phyloP scores from a whole-genome alignment of 2,797 vertebrate genomes.

The Cygnus olor region DNA sequence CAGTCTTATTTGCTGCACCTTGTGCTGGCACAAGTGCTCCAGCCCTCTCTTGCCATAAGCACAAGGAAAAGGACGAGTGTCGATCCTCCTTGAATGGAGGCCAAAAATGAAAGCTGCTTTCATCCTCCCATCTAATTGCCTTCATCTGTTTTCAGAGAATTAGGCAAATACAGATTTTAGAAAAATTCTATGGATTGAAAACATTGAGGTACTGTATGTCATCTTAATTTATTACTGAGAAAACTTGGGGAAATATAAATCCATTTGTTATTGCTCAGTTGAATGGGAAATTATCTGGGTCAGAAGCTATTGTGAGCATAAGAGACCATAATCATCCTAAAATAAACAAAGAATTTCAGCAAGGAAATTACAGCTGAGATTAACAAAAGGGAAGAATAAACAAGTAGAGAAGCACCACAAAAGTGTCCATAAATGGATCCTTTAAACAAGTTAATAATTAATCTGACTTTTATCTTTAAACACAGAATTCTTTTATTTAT shows the following conservation, averaged over 20 bases:
- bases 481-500: background rate
- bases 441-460: constrained; percentile 23
- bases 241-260: background rate
- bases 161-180: background rate
- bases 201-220: background rate
- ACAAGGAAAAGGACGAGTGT: background rate
- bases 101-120: constrained; percentile 19
- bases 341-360: constrained; percentile 8
- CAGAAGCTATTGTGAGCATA: background rate
- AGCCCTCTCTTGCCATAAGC: background rate
- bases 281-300: background rate
- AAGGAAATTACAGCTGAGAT: background rate
- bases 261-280: background rate
- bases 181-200: background rate
- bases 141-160: background rate
- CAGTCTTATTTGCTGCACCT: background rate
- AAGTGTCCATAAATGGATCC: background rate
- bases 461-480: constrained; percentile 19
- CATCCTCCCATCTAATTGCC: background rate
- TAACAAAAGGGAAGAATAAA: background rate
- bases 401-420: background rate
- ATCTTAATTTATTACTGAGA: background rate
- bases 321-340: background rate
- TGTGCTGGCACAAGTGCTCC: background rate
- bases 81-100: background rate